phyloP scores from a whole-genome alignment of 2,113 vertebrate genomes.

The Vimba vimba region DNA sequence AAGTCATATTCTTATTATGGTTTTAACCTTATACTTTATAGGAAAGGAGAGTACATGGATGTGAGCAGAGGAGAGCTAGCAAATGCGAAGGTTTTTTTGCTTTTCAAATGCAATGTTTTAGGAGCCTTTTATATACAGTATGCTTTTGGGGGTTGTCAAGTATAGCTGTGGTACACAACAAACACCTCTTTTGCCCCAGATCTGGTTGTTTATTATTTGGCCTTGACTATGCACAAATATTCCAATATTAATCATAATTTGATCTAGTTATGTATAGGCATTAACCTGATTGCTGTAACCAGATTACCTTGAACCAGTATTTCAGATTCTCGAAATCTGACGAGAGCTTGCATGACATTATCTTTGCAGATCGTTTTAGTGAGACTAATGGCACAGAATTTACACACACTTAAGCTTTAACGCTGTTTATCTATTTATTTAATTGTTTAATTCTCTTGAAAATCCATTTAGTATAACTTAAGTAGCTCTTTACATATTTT shows the following conservation, averaged over 20 bases:
- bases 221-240: constrained; percentile 7
- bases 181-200: not conserved
- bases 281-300: not conserved
- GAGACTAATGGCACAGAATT: not conserved
- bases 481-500: not conserved
- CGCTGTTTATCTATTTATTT: not conserved
- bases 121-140: not conserved
- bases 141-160: constrained; percentile 8
- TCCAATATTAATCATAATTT: not conserved
- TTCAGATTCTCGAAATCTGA: not conserved
- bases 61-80: not conserved
- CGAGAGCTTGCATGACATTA: not conserved
- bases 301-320: constrained; percentile 1
- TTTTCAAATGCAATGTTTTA: not conserved
- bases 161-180: not conserved
- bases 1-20: constrained; percentile 24
- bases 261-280: not conserved
- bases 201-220: not conserved
- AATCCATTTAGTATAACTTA: not conserved
- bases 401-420: not conserved
- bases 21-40: not conserved
- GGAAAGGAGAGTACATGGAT: not conserved
- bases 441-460: not conserved
- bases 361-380: not conserved
- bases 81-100: not conserved